phyloP scores from a whole-genome alignment of 2,797 vertebrate genomes.

The Neostethus bicornis region DNA sequence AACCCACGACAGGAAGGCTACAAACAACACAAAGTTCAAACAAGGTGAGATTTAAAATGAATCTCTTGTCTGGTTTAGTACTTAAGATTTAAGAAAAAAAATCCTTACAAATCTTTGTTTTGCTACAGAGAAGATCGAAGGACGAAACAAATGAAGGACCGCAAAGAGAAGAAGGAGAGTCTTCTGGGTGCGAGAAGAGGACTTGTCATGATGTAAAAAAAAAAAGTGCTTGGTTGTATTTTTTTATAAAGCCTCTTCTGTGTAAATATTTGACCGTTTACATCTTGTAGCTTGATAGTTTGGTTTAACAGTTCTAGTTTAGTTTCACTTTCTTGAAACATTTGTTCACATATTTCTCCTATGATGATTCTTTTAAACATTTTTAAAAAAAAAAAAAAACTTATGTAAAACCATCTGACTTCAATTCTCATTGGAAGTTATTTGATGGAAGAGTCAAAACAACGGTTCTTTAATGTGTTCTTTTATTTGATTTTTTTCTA shows the following conservation, averaged over 20 bases:
- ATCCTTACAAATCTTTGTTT: no score
- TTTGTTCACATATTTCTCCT: not conserved
- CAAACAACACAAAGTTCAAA: constrained; percentile 86
- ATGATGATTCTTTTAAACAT: not conserved
- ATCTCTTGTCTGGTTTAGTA: no score
- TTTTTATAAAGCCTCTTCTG: no score
- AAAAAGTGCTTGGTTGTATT: no score
- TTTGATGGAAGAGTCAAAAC: not conserved
- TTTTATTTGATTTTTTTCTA: not conserved
- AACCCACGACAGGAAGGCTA: constrained; percentile 82
- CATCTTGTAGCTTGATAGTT: not conserved
- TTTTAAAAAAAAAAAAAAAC: not conserved
- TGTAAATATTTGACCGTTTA: constrained; percentile 59
- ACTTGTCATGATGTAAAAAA: constrained; percentile 72
- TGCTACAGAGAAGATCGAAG: constrained; percentile 81
- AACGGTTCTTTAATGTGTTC: not conserved
- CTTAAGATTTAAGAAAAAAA: no score
- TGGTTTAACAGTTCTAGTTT: no score
- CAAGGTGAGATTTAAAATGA: constrained; percentile 73
- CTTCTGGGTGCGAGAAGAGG: constrained; percentile 84
- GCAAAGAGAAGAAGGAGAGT: constrained; percentile 87
- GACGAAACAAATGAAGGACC: constrained; percentile 69
- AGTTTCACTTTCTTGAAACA: no score
- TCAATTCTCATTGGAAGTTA: not conserved
- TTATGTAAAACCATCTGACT: not conserved